Evolutionary conservation across 2,797 vertebrate genomes (phyloP).

Genomic region (Molossus alvarezi): DNA sequence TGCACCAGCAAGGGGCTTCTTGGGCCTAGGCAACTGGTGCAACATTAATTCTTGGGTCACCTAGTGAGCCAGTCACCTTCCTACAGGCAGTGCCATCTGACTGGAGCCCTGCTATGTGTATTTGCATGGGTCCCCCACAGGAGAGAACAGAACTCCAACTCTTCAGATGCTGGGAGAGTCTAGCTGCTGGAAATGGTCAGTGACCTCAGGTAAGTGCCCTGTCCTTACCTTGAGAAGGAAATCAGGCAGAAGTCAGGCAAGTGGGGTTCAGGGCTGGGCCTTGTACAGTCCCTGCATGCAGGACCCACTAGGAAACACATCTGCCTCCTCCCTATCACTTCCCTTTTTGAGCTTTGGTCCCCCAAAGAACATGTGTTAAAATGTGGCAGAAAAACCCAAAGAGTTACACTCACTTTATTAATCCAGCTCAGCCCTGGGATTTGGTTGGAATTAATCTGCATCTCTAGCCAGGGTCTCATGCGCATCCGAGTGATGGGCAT

Average conservation of each 20-base stretch:
- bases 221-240: background rate
- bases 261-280: background rate
- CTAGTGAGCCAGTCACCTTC: background rate
- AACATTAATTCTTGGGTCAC: background rate
- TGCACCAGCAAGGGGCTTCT: background rate
- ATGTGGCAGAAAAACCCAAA: conserved; percentile 59
- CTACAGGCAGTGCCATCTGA: background rate
- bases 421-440: conserved; percentile 92
- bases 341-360: conserved; percentile 63
- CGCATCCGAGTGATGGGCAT: conserved; percentile 92
- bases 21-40: background rate
- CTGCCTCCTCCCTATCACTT: conserved; percentile 44
- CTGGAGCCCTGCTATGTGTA: background rate
- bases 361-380: conserved; percentile 54
- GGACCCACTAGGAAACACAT: conserved; percentile 54
- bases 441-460: conserved; percentile 91
- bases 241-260: background rate
- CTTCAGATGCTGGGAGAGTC: background rate
- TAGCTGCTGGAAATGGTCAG: background rate
- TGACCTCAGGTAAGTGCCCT: background rate
- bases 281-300: background rate
- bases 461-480: conserved; percentile 93
- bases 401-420: conserved; percentile 90
- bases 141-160: background rate
- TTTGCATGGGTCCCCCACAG: background rate